phyloP scores from a whole-genome alignment of 2,888 invertebrate genomes.

The Patella ulyssiponensis region DNA sequence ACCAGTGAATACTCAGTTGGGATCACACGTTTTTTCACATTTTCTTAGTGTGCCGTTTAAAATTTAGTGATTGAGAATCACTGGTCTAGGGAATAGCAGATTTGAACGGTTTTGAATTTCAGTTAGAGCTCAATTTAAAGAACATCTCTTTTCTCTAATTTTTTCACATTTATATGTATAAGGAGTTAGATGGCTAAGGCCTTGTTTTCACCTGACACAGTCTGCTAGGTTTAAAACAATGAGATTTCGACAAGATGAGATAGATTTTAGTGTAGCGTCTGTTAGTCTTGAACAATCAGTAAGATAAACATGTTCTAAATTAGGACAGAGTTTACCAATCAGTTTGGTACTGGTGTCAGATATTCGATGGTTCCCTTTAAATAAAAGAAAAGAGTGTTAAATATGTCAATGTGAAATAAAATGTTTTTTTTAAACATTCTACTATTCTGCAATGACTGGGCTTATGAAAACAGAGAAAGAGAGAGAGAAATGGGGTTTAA shows the following conservation, averaged over 20 bases:
- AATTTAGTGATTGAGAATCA: too few relatives aligned
- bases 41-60: too few relatives aligned
- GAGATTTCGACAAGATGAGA: constrained; percentile 62
- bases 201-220: constrained; percentile 65
- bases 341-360: constrained; percentile 65
- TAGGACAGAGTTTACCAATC: constrained; percentile 64
- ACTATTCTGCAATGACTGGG: too few relatives aligned
- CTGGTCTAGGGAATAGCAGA: too few relatives aligned
- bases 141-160: too few relatives aligned
- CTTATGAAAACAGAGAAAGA: too few relatives aligned
- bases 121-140: not conserved
- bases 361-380: constrained; percentile 66
- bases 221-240: constrained; percentile 71
- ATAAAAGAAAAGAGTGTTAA: not conserved
- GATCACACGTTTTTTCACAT: too few relatives aligned
- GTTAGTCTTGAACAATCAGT: constrained; percentile 70
- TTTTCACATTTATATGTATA: too few relatives aligned
- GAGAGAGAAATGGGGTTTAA: too few relatives aligned
- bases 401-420: too few relatives aligned
- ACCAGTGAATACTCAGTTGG: too few relatives aligned
- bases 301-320: constrained; percentile 68
- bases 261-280: constrained; percentile 65
- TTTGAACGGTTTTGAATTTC: not conserved
- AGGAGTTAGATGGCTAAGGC: not conserved
- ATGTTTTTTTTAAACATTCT: too few relatives aligned